Evolutionary conservation across 2,888 invertebrate species (phyloP).

Genomic region (Luffia ferchaultella): DNA sequence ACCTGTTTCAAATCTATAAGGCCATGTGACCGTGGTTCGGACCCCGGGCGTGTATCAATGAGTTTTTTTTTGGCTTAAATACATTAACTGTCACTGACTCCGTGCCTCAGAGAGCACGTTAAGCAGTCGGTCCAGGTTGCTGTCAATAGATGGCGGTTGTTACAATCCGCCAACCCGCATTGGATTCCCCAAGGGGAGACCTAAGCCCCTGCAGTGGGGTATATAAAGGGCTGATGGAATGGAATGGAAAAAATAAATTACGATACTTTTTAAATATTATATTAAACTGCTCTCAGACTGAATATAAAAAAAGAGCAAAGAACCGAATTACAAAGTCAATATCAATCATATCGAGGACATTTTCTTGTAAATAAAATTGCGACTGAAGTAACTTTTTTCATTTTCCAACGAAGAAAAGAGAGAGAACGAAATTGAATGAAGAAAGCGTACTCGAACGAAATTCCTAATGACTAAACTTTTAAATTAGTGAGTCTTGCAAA

Average conservation of each 20-base stretch:
- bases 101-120: no score
- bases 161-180: no score
- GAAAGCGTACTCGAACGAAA: background rate
- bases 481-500: constrained; percentile 10
- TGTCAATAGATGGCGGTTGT: no score
- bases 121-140: no score
- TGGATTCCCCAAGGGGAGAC: no score
- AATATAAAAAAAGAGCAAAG: background rate
- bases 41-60: no score
- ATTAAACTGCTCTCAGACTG: background rate
- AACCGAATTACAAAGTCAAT: background rate
- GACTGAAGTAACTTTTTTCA: background rate
- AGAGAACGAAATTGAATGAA: background rate
- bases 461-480: constrained; percentile 14
- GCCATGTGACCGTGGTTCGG: no score
- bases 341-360: background rate
- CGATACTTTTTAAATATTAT: background rate
- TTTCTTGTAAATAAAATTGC: background rate
- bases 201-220: no score
- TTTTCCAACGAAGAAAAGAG: background rate
- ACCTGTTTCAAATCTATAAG: no score
- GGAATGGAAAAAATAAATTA: background rate
- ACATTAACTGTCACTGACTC: no score
- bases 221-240: background rate
- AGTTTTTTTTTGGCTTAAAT: no score